phyloP scores from a whole-genome alignment of 1,140 invertebrate species.

The Drosophila navojoa region DNA sequence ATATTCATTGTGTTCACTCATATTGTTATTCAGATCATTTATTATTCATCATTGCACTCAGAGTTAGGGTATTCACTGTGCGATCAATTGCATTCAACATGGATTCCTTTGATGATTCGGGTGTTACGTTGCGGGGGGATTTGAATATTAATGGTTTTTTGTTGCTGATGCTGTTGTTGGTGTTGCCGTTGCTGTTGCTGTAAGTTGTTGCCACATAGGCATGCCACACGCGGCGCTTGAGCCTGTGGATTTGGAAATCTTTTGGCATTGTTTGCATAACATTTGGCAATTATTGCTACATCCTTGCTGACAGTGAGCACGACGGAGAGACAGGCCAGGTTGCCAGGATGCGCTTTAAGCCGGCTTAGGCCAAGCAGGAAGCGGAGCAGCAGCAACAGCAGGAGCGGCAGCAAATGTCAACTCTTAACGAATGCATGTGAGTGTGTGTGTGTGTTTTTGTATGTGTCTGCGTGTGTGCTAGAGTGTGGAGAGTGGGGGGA shows the following conservation, averaged over 20 bases:
- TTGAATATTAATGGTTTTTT: slow-evolving; percentile 72
- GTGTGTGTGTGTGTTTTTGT: too few relatives aligned
- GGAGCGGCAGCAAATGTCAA: slow-evolving; percentile 11
- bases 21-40: too few relatives aligned
- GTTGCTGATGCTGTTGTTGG: slow-evolving; percentile 13
- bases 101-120: not conserved
- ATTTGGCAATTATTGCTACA: slow-evolving; percentile 81
- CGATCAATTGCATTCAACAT: too few relatives aligned
- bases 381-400: slow-evolving; percentile 20
- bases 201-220: slow-evolving; percentile 34
- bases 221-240: slow-evolving; percentile 72
- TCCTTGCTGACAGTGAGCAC: slow-evolving; percentile 65
- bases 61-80: slow-evolving; percentile 12
- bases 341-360: slow-evolving; percentile 63
- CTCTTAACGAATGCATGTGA: slow-evolving; percentile 1
- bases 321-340: slow-evolving; percentile 16
- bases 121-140: slow-evolving; percentile 56
- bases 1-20: too few relatives aligned
- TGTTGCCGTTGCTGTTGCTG: slow-evolving; percentile 9
- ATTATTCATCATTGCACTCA: too few relatives aligned
- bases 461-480: not conserved
- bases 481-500: slow-evolving; percentile 1
- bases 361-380: slow-evolving; percentile 62
- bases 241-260: slow-evolving; percentile 60
- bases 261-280: slow-evolving; percentile 79